Percentiles rank a stretch among this genome's conserved stretches.
Conservation (phyloP, 2,888 invertebrate species). For the Plebejus melissa region DNA sequence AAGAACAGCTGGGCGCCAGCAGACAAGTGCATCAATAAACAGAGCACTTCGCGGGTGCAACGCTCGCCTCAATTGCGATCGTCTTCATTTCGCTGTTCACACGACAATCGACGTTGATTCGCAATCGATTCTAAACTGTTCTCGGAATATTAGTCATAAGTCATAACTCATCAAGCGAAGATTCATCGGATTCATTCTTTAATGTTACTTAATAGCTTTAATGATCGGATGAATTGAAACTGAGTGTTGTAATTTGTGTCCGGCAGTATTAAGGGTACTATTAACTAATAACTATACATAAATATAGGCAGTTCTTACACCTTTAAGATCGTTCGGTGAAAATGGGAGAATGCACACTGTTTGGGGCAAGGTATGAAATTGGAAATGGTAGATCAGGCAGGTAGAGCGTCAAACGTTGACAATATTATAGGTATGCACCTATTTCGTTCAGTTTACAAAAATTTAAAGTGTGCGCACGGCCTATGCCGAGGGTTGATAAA, state of each 20-base stretch:
- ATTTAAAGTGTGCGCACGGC: background rate
- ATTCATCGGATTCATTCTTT: slow-evolving; percentile 7
- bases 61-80: slow-evolving; percentile 42
- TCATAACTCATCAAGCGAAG: slow-evolving; percentile 17
- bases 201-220: slow-evolving; percentile 13
- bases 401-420: too few species aligned
- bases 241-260: background rate
- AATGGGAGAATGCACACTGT: too few species aligned
- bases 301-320: too few species aligned
- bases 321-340: too few species aligned
- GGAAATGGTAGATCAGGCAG: too few species aligned
- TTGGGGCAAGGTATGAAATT: too few species aligned
- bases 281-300: too few species aligned
- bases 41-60: slow-evolving; percentile 41
- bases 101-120: slow-evolving; percentile 36
- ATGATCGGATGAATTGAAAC: background rate
- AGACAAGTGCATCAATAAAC: slow-evolving; percentile 35
- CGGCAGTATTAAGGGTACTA: background rate
- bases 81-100: slow-evolving; percentile 38
- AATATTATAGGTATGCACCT: too few species aligned
- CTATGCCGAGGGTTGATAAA: background rate
- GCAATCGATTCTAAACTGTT: slow-evolving; percentile 34
- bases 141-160: slow-evolving; percentile 7
- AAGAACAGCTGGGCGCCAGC: slow-evolving; percentile 25
- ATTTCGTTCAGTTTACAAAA: background rate